Evolutionary conservation across 2,797 vertebrate species (phyloP), one percentile per base, ranked within the genome.

Genomic region (Valencia hispanica): DNA sequence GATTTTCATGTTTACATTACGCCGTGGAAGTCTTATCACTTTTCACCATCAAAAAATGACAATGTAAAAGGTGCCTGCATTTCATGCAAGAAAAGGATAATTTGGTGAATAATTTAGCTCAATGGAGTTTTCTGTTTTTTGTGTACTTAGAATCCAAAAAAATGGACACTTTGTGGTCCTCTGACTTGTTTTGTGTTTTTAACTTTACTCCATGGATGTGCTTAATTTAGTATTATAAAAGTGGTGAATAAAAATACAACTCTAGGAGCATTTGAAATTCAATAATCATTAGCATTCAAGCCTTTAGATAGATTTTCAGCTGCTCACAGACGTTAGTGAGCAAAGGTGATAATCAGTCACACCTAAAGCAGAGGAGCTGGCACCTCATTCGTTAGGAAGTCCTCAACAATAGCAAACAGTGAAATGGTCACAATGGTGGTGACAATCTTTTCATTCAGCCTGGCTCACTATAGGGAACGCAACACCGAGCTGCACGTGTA

Each of bases 401-500:
- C 27, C 70, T 72, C 45, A 15, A 77, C 47, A 75, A 75, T 63
- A 72, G 39, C 55, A 55, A 83, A 76, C 74, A 51, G 74, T 70
- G 39, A 80, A 87, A 84, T 74, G 66, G 69, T 73, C 85, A 85
- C 86, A 70, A 68, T 66, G 5, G 80, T 27, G 63, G 48, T 50
- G 79, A 89, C 87, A 89, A 83, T 79, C 57, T 88, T 82, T 72
- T 78, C 74, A 76, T 84, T 87, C 78, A 79, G 80, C 57, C 88
- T 81, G 72, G 90, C 81, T 78, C 80, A 88, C 70, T 69, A 48
- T 27, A 47, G 86, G 86, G 77, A 87, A 90, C 47, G 80, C 83
- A 82, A 85, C 85, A 79, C 84, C 78, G 48, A 18, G 77, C 83
- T 79, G 86, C 91, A 89, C 82, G 80, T 92, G 88, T 91, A 93